phyloP scores from a whole-genome alignment of 2,797 vertebrate genomes.

The Scolopax rusticola region DNA sequence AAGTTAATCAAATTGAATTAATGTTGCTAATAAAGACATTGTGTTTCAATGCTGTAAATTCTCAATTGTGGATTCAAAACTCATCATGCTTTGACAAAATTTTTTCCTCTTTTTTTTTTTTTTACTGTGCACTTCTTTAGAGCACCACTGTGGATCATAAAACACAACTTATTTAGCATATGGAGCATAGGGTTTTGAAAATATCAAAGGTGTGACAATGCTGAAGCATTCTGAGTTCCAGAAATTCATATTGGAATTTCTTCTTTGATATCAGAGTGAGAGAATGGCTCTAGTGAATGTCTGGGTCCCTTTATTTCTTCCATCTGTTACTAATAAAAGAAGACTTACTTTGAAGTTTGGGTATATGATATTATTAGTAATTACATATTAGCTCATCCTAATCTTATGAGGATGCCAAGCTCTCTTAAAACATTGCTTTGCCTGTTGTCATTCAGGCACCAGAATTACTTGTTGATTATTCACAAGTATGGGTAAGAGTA shows the following conservation, averaged over 20 bases:
- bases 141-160: background rate
- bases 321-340: background rate
- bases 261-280: background rate
- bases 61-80: background rate
- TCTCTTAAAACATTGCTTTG: background rate
- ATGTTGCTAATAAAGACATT: background rate
- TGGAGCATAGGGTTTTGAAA: background rate
- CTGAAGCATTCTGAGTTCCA: background rate
- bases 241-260: background rate
- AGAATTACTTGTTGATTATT: conserved; percentile 7
- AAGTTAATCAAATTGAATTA: background rate
- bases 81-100: background rate
- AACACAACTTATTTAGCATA: background rate
- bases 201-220: background rate
- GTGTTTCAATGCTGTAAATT: background rate
- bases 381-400: background rate
- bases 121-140: background rate
- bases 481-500: background rate
- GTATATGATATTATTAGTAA: background rate
- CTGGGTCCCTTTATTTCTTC: background rate
- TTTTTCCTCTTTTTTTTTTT: background rate
- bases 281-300: background rate
- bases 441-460: background rate
- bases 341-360: background rate
- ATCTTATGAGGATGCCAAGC: background rate